Conservation (phyloP, 2,113 vertebrate species). For the Silurus meridionalis region DNA sequence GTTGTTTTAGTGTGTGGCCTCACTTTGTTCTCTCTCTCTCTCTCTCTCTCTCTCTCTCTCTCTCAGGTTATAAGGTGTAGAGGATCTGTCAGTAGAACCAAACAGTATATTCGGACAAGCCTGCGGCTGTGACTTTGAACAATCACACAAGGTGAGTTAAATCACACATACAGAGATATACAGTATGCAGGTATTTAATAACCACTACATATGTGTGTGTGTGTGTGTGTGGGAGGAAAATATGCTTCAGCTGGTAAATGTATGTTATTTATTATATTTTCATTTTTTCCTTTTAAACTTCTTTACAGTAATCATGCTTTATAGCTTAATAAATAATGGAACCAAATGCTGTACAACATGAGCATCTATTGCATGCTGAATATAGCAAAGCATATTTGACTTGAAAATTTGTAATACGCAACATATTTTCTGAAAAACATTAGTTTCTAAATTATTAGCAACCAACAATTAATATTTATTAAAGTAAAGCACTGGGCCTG, state of each 20-base stretch:
- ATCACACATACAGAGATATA: too few species aligned
- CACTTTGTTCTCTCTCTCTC: background rate
- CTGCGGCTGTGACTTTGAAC: background rate
- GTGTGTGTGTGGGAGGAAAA: too few species aligned
- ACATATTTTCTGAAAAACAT: background rate
- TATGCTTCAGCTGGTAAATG: background rate
- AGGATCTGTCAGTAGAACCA: background rate
- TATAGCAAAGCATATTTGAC: too few species aligned
- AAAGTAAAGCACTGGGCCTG: background rate
- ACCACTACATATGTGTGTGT: background rate
- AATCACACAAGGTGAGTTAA: conserved; percentile 13
- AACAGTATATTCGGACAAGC: background rate
- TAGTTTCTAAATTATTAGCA: background rate
- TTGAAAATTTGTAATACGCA: too few species aligned
- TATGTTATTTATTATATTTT: background rate
- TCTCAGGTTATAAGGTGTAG: background rate
- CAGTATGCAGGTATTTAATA: background rate
- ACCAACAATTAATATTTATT: background rate
- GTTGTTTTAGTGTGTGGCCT: background rate
- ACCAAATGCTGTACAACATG: background rate
- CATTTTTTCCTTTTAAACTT: too few species aligned
- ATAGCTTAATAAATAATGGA: background rate
- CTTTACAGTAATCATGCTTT: background rate
- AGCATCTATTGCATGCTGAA: background rate
- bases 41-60: background rate